Evolutionary conservation across 2,113 vertebrate species (phyloP).

Genomic region (Cryptomyrus ogoouensis): DNA sequence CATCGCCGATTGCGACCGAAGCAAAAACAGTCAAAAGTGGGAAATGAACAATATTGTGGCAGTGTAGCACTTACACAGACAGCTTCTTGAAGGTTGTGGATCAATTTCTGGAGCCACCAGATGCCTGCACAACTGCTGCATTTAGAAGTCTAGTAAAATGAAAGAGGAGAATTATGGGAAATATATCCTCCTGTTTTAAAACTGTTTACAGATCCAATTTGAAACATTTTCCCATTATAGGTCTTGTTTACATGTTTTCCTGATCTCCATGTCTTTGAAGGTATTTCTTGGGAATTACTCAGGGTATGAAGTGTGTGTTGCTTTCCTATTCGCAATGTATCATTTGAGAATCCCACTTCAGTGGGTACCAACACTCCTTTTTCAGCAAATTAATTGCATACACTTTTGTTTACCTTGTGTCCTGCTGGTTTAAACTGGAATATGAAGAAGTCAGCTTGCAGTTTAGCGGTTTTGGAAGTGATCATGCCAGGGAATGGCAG

Average conservation of each 20-base stretch:
- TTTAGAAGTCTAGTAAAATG: background rate
- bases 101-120: conserved; percentile 2
- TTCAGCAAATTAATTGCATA: background rate
- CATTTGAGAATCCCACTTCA: background rate
- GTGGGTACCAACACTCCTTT: conserved; percentile 22
- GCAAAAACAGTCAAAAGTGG: conserved; percentile 87
- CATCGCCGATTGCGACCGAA: conserved; percentile 81
- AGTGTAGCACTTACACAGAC: conserved; percentile 57
- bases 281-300: conserved; percentile 72
- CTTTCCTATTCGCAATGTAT: conserved; percentile 18
- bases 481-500: background rate
- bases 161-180: conserved; percentile 13
- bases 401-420: background rate
- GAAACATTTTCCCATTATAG: background rate
- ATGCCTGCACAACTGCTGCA: conserved; percentile 13
- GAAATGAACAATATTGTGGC: conserved; percentile 98
- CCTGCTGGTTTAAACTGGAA: background rate
- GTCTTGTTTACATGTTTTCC: conserved; percentile 72
- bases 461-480: background rate
- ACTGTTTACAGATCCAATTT: conserved; percentile 15
- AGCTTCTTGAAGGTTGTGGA: background rate
- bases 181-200: background rate
- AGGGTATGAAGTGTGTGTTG: conserved; percentile 63
- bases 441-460: background rate
- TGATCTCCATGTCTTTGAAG: conserved; percentile 40